These are phyloP conservation scores for Troglohyphantes excavatus DNA, from an alignment of 2,888 invertebrate species.

Conservation along the genomic window DNA sequence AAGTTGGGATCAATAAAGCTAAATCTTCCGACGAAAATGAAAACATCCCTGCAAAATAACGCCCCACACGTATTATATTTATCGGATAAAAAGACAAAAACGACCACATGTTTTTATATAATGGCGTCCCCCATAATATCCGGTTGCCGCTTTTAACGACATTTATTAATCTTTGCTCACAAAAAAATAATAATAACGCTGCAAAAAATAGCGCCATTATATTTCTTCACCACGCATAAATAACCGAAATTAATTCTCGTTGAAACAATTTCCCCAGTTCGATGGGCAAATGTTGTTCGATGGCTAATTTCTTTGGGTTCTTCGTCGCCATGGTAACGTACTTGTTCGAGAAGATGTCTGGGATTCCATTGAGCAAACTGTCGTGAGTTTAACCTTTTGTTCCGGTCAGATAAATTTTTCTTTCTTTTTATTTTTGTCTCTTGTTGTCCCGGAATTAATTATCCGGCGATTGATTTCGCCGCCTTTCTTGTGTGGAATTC, in stretches of 20 bases:
- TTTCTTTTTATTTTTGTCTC: constrained; percentile 11
- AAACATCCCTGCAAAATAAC: constrained; percentile 38
- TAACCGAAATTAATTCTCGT: constrained; percentile 74
- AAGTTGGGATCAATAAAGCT: constrained; percentile 19
- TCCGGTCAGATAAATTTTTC: constrained; percentile 34
- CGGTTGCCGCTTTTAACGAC: constrained; percentile 47
- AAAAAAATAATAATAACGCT: constrained; percentile 1
- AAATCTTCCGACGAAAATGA: constrained; percentile 6
- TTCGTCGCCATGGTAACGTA: constrained; percentile 55
- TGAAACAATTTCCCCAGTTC: constrained; percentile 74
- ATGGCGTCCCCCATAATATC: constrained; percentile 30
- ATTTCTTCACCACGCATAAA: constrained; percentile 48
- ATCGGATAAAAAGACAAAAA: constrained; percentile 21
- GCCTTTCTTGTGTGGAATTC: constrained; percentile 36
- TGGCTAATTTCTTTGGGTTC: constrained; percentile 75
- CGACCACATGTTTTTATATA: constrained; percentile 10
- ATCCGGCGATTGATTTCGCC: constrained; percentile 47
- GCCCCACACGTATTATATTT: constrained; percentile 51
- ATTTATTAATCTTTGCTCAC: constrained; percentile 53
- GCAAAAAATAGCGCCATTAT: constrained; percentile 53
- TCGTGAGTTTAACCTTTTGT: constrained; percentile 70
- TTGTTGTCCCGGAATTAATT: constrained; percentile 59
- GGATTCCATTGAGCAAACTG: constrained; percentile 32
- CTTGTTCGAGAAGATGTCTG: constrained; percentile 24
- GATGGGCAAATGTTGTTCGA: constrained; percentile 63